Percentiles rank a stretch among this genome's conserved stretches.
These are phyloP conservation scores for Leptarthrus brevirostris DNA, from an alignment of 2,888 invertebrate species.

Conservation along the genomic window DNA sequence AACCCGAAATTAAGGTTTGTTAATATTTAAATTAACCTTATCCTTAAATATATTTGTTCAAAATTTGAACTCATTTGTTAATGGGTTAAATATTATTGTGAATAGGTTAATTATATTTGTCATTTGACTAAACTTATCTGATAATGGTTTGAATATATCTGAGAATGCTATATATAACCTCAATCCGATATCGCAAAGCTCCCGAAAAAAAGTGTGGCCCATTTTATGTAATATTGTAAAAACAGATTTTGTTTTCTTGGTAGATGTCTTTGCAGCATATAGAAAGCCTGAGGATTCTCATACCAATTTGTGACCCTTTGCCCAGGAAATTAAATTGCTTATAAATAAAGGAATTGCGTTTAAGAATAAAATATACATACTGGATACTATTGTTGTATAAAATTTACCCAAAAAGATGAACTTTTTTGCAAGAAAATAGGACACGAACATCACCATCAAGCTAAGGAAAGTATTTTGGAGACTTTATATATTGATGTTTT, in stretches of 20 bases:
- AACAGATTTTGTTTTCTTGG: slow-evolving; percentile 29
- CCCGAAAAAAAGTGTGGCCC: slow-evolving; percentile 30
- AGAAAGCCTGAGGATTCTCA: slow-evolving; percentile 17
- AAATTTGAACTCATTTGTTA: no score
- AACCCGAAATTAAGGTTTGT: no score
- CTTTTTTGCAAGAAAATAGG: not conserved
- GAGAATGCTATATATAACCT: no score
- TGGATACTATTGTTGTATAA: slow-evolving; percentile 8
- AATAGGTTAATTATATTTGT: no score
- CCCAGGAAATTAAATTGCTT: slow-evolving; percentile 22
- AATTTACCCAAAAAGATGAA: not conserved
- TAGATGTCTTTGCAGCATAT: slow-evolving; percentile 24
- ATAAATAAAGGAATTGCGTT: not conserved
- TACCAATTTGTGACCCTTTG: slow-evolving; percentile 16
- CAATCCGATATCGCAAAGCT: slow-evolving; percentile 43
- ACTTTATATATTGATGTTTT: not conserved
- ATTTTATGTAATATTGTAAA: slow-evolving; percentile 33
- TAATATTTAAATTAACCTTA: no score
- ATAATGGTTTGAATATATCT: no score
- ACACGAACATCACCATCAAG: slow-evolving; percentile 8
- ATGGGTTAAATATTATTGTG: no score
- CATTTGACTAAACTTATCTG: no score
- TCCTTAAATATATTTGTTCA: no score
- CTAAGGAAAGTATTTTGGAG: not conserved
- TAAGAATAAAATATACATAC: slow-evolving; percentile 5